Evolutionary conservation across 2,888 invertebrate genomes (phyloP).

Genomic region (Odontocerum albicorne): DNA sequence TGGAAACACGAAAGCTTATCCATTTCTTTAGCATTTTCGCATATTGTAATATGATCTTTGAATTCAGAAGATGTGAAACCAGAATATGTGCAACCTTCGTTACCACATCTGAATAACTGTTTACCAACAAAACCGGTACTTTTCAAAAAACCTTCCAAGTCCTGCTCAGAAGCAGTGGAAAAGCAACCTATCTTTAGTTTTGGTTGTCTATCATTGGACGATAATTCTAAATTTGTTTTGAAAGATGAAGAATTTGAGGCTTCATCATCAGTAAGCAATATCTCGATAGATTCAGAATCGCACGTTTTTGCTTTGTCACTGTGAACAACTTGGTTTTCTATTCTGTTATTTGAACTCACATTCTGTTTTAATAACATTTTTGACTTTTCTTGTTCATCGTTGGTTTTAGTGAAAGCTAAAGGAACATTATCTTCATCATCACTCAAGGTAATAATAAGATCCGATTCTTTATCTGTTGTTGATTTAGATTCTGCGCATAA

Average conservation of each 20-base stretch:
- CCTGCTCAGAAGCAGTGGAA: not conserved
- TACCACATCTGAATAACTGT: slow-evolving; percentile 57
- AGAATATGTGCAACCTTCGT: slow-evolving; percentile 46
- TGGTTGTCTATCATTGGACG: not conserved
- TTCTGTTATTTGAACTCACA: no score
- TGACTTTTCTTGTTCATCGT: not conserved
- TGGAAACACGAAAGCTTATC: slow-evolving; percentile 52
- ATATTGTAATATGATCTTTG: slow-evolving; percentile 47
- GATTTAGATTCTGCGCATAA: no score
- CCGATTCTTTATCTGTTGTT: not conserved
- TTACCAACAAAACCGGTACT: slow-evolving; percentile 45
- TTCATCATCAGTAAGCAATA: slow-evolving; percentile 21
- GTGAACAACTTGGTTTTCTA: not conserved
- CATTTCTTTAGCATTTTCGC: slow-evolving; percentile 40
- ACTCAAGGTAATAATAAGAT: slow-evolving; percentile 43
- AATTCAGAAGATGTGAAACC: slow-evolving; percentile 44
- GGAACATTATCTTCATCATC: slow-evolving; percentile 45
- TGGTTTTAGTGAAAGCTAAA: slow-evolving; percentile 10
- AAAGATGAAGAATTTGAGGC: slow-evolving; percentile 23
- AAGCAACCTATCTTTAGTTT: not conserved
- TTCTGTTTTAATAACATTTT: no score
- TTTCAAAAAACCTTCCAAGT: slow-evolving; percentile 2
- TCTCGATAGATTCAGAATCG: slow-evolving; percentile 18
- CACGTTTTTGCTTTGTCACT: slow-evolving; percentile 4
- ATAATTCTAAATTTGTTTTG: no score